A percentile compares a stretch with the other conserved stretches of the same genome.
Evolutionary conservation across 2,113 vertebrate species (phyloP).

Genomic region (Pithys albifrons): DNA sequence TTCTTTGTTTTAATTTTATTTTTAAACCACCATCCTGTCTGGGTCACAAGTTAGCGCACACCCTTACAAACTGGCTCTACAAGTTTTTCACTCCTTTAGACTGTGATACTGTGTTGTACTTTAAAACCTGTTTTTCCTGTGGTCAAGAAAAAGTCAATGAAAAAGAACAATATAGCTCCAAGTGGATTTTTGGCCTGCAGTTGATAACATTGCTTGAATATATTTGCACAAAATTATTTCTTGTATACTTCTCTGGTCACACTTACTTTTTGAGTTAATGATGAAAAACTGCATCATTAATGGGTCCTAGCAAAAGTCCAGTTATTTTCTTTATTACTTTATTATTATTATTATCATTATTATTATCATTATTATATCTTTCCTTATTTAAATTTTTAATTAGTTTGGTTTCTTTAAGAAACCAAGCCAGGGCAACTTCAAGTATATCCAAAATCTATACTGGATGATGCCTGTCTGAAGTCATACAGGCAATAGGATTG

Average conservation of each 20-base stretch:
- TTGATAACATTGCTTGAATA: conserved; percentile 21
- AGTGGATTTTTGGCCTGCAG: conserved; percentile 25
- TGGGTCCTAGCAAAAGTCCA: neutral
- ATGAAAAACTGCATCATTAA: neutral
- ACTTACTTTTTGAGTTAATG: neutral
- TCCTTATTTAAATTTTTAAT: neutral
- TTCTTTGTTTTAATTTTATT: conserved; percentile 33
- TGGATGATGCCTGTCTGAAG: neutral
- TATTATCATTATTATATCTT: neutral
- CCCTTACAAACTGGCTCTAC: conserved; percentile 54
- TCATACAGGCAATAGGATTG: neutral
- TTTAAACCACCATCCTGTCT: neutral
- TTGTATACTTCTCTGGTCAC: neutral
- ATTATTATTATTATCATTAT: neutral
- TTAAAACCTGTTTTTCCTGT: conserved; percentile 70
- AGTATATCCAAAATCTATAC: neutral
- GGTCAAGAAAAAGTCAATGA: conserved; percentile 54
- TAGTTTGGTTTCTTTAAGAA: neutral
- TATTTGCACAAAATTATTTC: conserved; percentile 3
- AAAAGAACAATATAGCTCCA: conserved; percentile 53
- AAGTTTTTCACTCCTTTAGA: conserved; percentile 37
- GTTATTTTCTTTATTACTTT: neutral
- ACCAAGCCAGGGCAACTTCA: neutral
- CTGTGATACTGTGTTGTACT: neutral
- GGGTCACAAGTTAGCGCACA: conserved; percentile 50